Conservation (phyloP, 2,888 invertebrate species). For the Meloe dianella region DNA sequence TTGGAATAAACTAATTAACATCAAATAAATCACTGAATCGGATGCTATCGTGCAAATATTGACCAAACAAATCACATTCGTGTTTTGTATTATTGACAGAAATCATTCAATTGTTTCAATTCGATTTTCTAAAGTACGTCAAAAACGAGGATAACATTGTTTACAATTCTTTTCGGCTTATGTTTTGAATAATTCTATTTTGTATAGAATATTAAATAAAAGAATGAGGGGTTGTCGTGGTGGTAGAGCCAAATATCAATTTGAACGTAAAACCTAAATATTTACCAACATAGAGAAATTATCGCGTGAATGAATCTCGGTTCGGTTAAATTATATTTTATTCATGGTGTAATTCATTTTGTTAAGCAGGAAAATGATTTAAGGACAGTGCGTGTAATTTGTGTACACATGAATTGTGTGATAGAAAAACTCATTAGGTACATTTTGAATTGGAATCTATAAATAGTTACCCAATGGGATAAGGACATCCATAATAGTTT, state of each 20-base stretch:
- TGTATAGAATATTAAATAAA: neutral
- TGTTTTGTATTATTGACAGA: neutral
- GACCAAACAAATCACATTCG: neutral
- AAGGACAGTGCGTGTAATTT: constrained; percentile 10
- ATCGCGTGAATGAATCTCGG: constrained; percentile 1
- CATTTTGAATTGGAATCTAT: neutral
- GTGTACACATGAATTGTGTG: neutral
- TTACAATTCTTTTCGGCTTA: no score
- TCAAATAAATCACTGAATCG: neutral
- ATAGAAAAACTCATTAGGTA: neutral
- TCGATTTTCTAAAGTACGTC: neutral
- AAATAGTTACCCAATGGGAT: no score
- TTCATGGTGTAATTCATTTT: neutral
- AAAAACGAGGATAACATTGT: no score
- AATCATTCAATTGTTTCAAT: neutral
- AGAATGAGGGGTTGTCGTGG: neutral
- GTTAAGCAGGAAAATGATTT: neutral
- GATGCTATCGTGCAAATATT: neutral
- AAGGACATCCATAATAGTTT: no score
- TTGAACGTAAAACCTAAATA: neutral
- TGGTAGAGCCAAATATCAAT: neutral
- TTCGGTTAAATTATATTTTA: neutral
- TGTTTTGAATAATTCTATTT: neutral
- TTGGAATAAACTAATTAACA: neutral
- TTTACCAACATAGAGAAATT: neutral